Evolutionary conservation across 1,140 invertebrate genomes (phyloP).

Genomic region (Drosophila pruinosa): DNA sequence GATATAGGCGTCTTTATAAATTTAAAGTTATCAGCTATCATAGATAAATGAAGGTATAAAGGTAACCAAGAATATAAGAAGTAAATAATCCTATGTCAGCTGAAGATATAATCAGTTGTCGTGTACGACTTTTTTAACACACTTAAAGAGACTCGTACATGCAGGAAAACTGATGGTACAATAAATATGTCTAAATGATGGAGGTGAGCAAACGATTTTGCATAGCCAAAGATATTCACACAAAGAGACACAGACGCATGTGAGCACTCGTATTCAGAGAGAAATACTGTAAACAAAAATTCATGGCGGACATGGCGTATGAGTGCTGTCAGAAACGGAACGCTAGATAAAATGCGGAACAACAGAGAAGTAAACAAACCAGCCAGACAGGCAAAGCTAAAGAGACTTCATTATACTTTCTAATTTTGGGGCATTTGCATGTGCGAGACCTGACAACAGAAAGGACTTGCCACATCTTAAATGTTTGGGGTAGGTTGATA

Average conservation of each 20-base stretch:
- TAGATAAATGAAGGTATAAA: too few relatives aligned
- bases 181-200: constrained; percentile 1
- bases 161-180: not conserved
- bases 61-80: too few relatives aligned
- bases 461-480: not conserved
- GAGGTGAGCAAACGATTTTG: not conserved
- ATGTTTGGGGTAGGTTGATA: not conserved
- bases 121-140: not conserved
- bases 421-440: constrained; percentile 44
- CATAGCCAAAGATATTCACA: not conserved
- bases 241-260: not conserved
- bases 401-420: constrained; percentile 70
- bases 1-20: not conserved
- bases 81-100: not conserved
- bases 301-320: constrained; percentile 68
- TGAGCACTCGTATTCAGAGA: not conserved
- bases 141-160: not conserved
- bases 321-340: constrained; percentile 54
- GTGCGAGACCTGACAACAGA: not conserved
- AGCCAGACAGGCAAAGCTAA: constrained; percentile 28
- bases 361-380: constrained; percentile 39
- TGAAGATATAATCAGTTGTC: not conserved
- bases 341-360: constrained; percentile 63
- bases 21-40: not conserved
- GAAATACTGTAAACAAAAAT: constrained; percentile 62